Base-by-base conservation (phyloP, 2,113 vertebrate genomes). In the Plotosus lineatus region DNA sequence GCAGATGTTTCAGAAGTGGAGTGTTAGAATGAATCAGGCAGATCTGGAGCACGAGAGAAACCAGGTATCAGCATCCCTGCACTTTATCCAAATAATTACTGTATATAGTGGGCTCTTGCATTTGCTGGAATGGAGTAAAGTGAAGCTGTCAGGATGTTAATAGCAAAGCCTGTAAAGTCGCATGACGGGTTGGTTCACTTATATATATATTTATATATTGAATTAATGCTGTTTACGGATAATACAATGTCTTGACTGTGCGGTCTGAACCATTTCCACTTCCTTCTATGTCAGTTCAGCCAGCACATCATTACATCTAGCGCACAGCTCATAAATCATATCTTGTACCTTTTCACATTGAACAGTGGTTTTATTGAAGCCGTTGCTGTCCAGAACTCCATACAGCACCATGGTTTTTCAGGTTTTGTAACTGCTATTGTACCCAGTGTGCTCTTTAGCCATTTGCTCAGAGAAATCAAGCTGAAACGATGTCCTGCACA, bases 281-380 rank as follows among this genome's bases (percentile, higher is more conserved):
- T 69, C 65, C 11, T 44, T 1, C 40, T n/a, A 46, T 50, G 38
- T 8, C 55, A 78, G 44, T 33, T 28, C 38, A 48, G 36, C 38
- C 38, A 48, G 36, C 21, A 36, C 63, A 53, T 51, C 48, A 63
- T 48, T 71, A 72, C 38, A 23, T 58, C 60, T 5, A 6, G 53
- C 10, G 11, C 23, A 68, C 51, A 21, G 63, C 63, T 69, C 50
- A 69, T 56, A 53, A 79, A 79, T 42, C 12, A n/a, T 14, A 3
- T 9, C 65, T 6, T 44, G 55, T 58, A 7, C 26, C 68, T 48
- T 48, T 14, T 71, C 36, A 17, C 26, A 60, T 33, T 9, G n/a
- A 69, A 60, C 19, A 63, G 23, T 63, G 50, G 44, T 65, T 77
- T 73, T 31, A 12, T 74, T 63, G 42, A 53, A 46, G 44, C 61